Conservation (phyloP, 2,113 vertebrate genomes). For the Corydoras maculifer region DNA sequence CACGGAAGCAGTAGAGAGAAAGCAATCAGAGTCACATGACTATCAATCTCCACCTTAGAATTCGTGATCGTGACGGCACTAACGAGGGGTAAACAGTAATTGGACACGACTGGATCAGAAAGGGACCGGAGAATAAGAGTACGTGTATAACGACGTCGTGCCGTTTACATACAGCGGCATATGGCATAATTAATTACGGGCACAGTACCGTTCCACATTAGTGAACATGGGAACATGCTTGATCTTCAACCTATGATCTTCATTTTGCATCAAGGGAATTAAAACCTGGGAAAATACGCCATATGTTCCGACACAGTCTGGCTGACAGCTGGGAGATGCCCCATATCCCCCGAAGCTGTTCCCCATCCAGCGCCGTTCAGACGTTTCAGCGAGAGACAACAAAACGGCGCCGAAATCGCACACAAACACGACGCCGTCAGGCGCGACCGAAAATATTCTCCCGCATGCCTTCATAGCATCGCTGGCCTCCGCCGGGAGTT, state of each 20-base stretch:
- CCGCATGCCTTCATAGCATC: neutral
- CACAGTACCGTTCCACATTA: neutral
- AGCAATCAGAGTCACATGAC: too few relatives aligned
- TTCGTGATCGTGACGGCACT: too few relatives aligned
- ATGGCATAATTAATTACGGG: neutral
- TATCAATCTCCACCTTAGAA: too few relatives aligned
- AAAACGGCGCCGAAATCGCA: too few relatives aligned
- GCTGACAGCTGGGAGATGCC: neutral
- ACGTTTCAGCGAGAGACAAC: neutral
- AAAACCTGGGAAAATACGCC: neutral
- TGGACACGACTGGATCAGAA: too few relatives aligned
- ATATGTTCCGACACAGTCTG: neutral
- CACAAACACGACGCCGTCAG: neutral
- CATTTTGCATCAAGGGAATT: neutral
- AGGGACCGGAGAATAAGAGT: too few relatives aligned
- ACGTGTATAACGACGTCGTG: neutral
- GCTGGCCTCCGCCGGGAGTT: neutral
- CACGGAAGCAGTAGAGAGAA: too few relatives aligned
- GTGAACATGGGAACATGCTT: neutral
- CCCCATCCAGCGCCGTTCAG: neutral
- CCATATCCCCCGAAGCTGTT: neutral
- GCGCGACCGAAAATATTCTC: slow-evolving; percentile 4
- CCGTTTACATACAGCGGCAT: neutral
- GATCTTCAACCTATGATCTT: neutral
- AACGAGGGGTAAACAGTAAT: too few relatives aligned